These are phyloP conservation scores for Battus philenor DNA, from an alignment of 1,140 invertebrate genomes.

Conservation along the genomic window DNA sequence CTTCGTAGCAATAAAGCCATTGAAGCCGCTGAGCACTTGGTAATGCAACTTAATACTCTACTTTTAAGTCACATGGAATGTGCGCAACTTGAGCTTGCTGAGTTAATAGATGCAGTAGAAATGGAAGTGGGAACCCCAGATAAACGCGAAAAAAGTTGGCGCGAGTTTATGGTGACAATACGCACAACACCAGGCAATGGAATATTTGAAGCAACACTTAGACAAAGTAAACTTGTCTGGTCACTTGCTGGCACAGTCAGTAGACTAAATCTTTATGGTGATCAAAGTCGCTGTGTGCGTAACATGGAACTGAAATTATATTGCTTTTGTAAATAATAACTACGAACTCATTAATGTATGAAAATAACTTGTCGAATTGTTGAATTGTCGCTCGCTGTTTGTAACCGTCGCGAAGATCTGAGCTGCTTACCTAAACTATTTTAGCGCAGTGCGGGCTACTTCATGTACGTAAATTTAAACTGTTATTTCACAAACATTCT, in stretches of 20 bases:
- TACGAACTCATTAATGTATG: too few relatives aligned
- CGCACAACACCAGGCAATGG: conserved; percentile 82
- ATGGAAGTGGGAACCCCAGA: conserved; percentile 45
- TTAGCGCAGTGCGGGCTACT: too few relatives aligned
- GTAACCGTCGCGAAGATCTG: too few relatives aligned
- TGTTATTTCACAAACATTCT: too few relatives aligned
- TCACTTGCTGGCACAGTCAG: conserved; percentile 82
- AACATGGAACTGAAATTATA: conserved; percentile 85
- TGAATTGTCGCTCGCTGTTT: too few relatives aligned
- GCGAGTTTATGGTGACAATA: conserved; percentile 81
- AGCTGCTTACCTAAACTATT: too few relatives aligned
- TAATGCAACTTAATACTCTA: conserved; percentile 80
- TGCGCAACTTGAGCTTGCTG: conserved; percentile 73
- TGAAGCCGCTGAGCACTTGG: conserved; percentile 75
- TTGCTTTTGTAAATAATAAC: conserved; percentile 82
- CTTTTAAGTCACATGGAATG: conserved; percentile 80
- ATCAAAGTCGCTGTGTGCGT: conserved; percentile 85
- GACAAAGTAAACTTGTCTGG: conserved; percentile 51
- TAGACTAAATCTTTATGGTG: conserved; percentile 86
- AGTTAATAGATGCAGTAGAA: conserved; percentile 76
- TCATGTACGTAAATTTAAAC: too few relatives aligned
- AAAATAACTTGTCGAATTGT: too few relatives aligned
- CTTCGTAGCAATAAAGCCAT: conserved; percentile 64
- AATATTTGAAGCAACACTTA: conserved; percentile 85
- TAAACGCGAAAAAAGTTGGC: conserved; percentile 48